Percentiles rank a stretch among this genome's conserved stretches.
Conservation (phyloP, 2,888 invertebrate species). For the Eupithecia dodoneata region DNA sequence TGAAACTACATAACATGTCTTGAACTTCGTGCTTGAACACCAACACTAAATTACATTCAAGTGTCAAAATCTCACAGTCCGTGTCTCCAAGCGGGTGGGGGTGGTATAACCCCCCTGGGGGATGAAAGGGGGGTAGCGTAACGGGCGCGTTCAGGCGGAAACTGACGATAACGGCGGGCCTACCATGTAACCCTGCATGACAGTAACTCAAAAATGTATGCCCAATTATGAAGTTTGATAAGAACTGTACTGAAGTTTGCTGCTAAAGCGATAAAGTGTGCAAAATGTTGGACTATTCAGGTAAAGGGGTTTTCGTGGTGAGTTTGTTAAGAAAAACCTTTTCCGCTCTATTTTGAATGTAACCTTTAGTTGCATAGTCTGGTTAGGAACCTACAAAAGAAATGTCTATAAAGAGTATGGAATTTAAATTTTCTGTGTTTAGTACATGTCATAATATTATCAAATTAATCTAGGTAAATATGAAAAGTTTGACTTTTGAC, state of each 20-base stretch:
- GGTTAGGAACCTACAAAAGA: not conserved
- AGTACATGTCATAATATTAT: no score
- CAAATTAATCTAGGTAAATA: no score
- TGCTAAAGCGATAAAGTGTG: slow-evolving; percentile 3
- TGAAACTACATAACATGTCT: slow-evolving; percentile 31
- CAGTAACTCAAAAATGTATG: slow-evolving; percentile 81
- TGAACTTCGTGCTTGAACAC: slow-evolving; percentile 48
- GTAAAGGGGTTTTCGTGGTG: slow-evolving; percentile 6
- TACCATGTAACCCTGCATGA: slow-evolving; percentile 81
- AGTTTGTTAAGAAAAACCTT: not conserved
- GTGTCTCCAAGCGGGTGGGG: slow-evolving; percentile 58
- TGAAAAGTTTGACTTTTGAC: no score
- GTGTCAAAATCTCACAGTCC: slow-evolving; percentile 78
- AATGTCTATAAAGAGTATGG: not conserved
- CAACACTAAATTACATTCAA: slow-evolving; percentile 76
- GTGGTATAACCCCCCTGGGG: slow-evolving; percentile 29
- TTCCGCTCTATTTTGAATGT: not conserved
- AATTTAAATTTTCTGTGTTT: not conserved
- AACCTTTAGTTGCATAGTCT: not conserved
- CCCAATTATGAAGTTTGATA: slow-evolving; percentile 72
- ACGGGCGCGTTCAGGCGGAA: slow-evolving; percentile 83
- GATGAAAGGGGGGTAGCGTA: slow-evolving; percentile 60
- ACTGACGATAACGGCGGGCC: slow-evolving; percentile 82
- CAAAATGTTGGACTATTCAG: slow-evolving; percentile 8
- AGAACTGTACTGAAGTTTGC: slow-evolving; percentile 40